Conservation (phyloP, 2,888 invertebrate species). For the Agrilus cyanescens region DNA sequence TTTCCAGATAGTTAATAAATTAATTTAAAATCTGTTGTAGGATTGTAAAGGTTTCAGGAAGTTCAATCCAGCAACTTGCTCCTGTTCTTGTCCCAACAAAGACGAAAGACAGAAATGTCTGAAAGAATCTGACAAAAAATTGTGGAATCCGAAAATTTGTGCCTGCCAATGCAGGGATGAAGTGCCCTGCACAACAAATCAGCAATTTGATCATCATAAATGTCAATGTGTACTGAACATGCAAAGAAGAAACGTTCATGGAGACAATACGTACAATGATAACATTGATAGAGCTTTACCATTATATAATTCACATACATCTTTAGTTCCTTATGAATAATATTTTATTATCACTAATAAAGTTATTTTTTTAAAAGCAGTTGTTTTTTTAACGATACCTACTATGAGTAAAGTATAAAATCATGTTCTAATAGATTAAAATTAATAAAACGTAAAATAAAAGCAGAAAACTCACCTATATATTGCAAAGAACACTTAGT, state of each 20-base stretch:
- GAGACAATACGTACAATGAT: conserved; percentile 9
- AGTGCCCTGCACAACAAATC: conserved; percentile 48
- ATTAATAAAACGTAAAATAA: too few species aligned
- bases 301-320: too few species aligned
- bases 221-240: conserved; percentile 40
- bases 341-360: too few species aligned
- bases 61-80: conserved; percentile 44
- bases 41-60: conserved; percentile 47
- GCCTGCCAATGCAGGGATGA: conserved; percentile 45
- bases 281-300: too few species aligned
- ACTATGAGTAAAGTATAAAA: too few species aligned
- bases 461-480: too few species aligned
- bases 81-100: conserved; percentile 47
- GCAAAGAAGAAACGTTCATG: conserved; percentile 11
- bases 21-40: conserved; percentile 26
- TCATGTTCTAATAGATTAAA: too few species aligned
- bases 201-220: conserved; percentile 42
- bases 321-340: too few species aligned
- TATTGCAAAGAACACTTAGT: too few species aligned
- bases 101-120: conserved; percentile 50
- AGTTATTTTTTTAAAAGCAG: too few species aligned
- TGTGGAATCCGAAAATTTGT: conserved; percentile 51
- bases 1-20: too few species aligned
- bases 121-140: conserved; percentile 37
- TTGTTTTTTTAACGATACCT: too few species aligned